Conservation (phyloP, 2,113 vertebrate species). For the Hippocampus guttulatus region DNA sequence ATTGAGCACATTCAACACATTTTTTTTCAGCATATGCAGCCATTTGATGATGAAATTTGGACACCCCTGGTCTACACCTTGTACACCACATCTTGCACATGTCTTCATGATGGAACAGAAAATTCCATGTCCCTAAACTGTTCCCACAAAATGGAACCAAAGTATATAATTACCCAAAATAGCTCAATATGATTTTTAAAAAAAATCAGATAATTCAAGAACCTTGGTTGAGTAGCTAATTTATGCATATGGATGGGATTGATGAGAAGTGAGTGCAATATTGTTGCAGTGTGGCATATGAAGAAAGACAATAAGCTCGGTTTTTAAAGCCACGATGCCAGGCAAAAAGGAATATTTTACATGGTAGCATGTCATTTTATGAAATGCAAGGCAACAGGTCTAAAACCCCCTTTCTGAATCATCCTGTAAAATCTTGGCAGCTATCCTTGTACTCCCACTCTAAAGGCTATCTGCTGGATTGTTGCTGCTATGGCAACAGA, state of each 20-base stretch:
- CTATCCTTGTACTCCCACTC: conserved; percentile 15
- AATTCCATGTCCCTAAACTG: no score
- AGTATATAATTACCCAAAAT: no score
- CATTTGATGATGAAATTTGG: no score
- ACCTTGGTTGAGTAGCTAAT: neutral
- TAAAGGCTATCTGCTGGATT: conserved; percentile 12
- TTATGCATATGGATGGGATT: neutral
- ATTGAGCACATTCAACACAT: no score
- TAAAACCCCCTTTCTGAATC: neutral
- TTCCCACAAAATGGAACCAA: no score
- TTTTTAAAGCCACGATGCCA: neutral
- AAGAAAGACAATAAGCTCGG: neutral
- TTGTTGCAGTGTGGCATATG: neutral
- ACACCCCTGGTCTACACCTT: no score
- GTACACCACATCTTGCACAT: no score
- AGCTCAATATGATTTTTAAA: no score
- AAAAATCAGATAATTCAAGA: neutral
- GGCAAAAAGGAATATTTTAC: neutral
- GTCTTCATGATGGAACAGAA: no score
- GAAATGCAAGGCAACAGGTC: neutral
- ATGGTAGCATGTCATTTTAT: neutral
- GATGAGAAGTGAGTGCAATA: neutral
- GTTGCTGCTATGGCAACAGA: conserved; percentile 48
- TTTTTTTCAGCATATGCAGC: no score
- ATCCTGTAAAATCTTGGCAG: conserved; percentile 13